Percentiles rank a stretch among this genome's conserved stretches.
Evolutionary conservation across 2,888 invertebrate species (phyloP).

Genomic region (Hoplodrina ambigua): DNA sequence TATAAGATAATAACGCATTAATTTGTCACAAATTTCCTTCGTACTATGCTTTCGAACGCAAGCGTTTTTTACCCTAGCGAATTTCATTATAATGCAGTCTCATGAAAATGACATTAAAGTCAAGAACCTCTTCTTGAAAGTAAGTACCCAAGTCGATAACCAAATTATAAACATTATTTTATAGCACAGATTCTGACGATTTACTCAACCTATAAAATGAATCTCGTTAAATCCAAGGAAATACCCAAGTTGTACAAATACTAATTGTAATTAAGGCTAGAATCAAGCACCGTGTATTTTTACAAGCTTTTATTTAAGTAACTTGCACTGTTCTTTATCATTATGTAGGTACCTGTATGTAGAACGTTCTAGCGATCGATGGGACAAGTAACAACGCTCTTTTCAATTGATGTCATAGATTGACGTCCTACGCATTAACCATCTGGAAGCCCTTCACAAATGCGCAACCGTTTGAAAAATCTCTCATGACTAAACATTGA

Average conservation of each 20-base stretch:
- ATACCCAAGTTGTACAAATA: constrained; percentile 1
- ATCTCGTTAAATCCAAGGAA: not conserved
- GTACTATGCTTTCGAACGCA: not conserved
- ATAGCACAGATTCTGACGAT: constrained; percentile 3
- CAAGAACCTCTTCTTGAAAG: constrained; percentile 1
- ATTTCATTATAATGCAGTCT: constrained; percentile 3
- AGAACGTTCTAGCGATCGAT: constrained; percentile 41
- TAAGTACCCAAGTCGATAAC: not conserved
- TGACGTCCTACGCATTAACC: constrained; percentile 39
- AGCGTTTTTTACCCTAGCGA: not conserved
- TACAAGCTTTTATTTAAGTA: not conserved
- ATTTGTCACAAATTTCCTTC: constrained; percentile 11
- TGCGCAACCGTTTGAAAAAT: constrained; percentile 51
- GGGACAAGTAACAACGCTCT: constrained; percentile 27
- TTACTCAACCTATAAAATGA: not conserved
- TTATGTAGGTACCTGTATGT: constrained; percentile 31
- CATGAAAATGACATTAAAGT: not conserved
- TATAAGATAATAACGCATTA: too few species aligned
- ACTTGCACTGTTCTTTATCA: too few species aligned
- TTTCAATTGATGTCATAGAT: constrained; percentile 35
- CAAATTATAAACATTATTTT: constrained; percentile 1
- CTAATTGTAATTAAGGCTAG: constrained; percentile 6
- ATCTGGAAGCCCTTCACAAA: constrained; percentile 31
- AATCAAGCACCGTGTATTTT: constrained; percentile 11
- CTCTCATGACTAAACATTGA: constrained; percentile 28